Evolutionary conservation across 1,140 invertebrate species (phyloP).

Genomic region (Drosophila equinoxialis): DNA sequence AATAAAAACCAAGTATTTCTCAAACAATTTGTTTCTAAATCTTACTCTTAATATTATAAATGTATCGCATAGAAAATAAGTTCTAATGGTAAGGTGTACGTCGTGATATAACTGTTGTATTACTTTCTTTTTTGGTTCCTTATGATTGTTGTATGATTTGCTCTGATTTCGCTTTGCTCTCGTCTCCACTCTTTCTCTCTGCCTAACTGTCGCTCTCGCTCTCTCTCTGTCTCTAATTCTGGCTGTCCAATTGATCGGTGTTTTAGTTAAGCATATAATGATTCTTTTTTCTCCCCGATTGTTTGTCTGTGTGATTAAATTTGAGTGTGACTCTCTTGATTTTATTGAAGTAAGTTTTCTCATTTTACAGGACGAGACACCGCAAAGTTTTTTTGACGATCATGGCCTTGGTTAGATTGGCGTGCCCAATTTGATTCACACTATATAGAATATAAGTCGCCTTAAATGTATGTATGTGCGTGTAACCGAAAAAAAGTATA

Average conservation of each 20-base stretch:
- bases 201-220: conserved; percentile 21
- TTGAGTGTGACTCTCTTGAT: conserved; percentile 39
- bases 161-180: conserved; percentile 31
- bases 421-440: conserved; percentile 25
- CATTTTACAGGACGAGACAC: conserved; percentile 97
- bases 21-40: conserved; percentile 25
- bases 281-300: conserved; percentile 24
- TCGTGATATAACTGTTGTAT: conserved; percentile 44
- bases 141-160: conserved; percentile 56
- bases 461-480: conserved; percentile 59
- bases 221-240: conserved; percentile 22
- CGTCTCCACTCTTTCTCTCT: conserved; percentile 23
- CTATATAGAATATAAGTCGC: conserved; percentile 60
- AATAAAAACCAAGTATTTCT: conserved; percentile 65
- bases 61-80: conserved; percentile 49
- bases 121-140: conserved; percentile 17
- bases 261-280: conserved; percentile 39
- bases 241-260: conserved; percentile 31
- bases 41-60: conserved; percentile 39
- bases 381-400: conserved; percentile 99
- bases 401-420: conserved; percentile 94
- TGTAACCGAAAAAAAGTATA: conserved; percentile 59
- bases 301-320: conserved; percentile 16
- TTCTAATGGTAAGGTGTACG: conserved; percentile 55
- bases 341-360: conserved; percentile 66